phyloP scores from a whole-genome alignment of 2,113 vertebrate genomes.

The Lutjanus erythropterus region DNA sequence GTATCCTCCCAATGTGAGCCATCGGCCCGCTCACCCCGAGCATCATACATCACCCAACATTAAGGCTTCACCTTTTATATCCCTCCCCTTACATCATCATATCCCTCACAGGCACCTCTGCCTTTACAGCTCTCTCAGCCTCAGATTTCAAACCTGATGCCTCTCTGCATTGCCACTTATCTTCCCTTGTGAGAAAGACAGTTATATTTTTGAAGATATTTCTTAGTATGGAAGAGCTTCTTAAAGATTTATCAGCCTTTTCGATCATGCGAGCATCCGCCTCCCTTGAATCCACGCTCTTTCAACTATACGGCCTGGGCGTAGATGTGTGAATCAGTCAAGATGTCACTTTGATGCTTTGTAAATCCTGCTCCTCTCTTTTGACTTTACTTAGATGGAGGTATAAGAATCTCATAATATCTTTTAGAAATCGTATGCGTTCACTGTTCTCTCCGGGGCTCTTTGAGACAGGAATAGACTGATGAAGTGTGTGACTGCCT shows the following conservation, averaged over 20 bases:
- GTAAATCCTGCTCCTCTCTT: slow-evolving; percentile 40
- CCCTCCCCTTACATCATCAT: slow-evolving; percentile 57
- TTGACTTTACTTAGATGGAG: slow-evolving; percentile 46
- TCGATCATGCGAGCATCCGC: slow-evolving; percentile 32
- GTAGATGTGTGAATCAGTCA: slow-evolving; percentile 46
- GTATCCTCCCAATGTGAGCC: slow-evolving; percentile 27
- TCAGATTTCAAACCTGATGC: slow-evolving; percentile 43
- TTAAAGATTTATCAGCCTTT: slow-evolving; percentile 53
- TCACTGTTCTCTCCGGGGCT: slow-evolving; percentile 66
- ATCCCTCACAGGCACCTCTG: slow-evolving; percentile 40
- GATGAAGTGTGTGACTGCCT: slow-evolving; percentile 78
- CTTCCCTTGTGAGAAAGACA: slow-evolving; percentile 30
- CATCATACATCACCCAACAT: slow-evolving; percentile 64
- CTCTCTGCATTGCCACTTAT: slow-evolving; percentile 49
- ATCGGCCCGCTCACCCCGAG: slow-evolving; percentile 44
- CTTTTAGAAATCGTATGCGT: slow-evolving; percentile 55
- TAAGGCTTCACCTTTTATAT: slow-evolving; percentile 70
- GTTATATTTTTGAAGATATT: slow-evolving; percentile 47
- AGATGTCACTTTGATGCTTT: slow-evolving; percentile 57
- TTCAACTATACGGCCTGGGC: slow-evolving; percentile 2
- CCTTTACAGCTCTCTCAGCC: slow-evolving; percentile 47
- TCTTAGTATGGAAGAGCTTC: slow-evolving; percentile 20
- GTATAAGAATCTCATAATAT: slow-evolving; percentile 59
- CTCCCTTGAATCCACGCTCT: slow-evolving; percentile 22
- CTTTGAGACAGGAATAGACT: slow-evolving; percentile 78